Conservation (phyloP, 2,113 vertebrate genomes). For the Pycnonotus jocosus region DNA sequence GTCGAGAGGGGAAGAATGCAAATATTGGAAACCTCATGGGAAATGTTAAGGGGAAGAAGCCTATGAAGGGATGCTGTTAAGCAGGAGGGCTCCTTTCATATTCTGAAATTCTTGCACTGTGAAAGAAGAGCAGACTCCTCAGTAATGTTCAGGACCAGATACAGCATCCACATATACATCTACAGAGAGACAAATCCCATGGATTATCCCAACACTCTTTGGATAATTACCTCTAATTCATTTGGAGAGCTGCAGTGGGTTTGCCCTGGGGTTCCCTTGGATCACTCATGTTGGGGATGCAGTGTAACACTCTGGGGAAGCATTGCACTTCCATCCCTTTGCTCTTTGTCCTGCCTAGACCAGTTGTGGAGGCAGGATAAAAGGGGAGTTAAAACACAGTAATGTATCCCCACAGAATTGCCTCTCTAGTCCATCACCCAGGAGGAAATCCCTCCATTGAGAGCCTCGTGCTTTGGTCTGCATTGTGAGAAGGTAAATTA, state of each 20-base stretch:
- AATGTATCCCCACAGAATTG: background rate
- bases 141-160: background rate
- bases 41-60: background rate
- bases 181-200: background rate
- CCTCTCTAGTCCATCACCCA: background rate
- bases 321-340: background rate
- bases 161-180: background rate
- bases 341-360: background rate
- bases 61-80: background rate
- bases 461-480: background rate
- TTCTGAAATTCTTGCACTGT: background rate
- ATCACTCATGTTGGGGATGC: fast-evolving
- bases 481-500: background rate
- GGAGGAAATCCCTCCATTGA: background rate
- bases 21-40: background rate
- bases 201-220: background rate
- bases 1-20: background rate
- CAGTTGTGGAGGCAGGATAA: background rate
- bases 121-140: background rate
- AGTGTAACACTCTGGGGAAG: background rate
- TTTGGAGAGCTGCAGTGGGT: background rate
- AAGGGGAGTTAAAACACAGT: background rate
- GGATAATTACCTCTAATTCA: background rate
- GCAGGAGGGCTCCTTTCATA: background rate
- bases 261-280: background rate